Percentiles rank a stretch among this genome's conserved stretches.
Evolutionary conservation across 64 coral and sea anemone genomes (phyloP).

Genomic region (Exaiptasia diaphana): DNA sequence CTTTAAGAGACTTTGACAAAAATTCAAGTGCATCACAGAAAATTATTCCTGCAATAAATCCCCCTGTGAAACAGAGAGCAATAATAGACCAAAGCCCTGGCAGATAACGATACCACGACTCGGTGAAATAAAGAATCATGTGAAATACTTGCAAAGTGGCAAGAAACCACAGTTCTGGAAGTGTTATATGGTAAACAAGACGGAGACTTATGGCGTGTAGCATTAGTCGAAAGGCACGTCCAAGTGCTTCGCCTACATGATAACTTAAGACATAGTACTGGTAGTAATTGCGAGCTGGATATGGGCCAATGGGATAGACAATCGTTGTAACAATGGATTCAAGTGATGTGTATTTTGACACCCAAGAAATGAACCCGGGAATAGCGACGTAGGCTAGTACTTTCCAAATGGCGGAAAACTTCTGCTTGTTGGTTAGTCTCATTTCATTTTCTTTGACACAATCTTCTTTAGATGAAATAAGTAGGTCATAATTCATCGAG

Average conservation of each 20-base stretch:
- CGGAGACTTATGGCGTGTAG: slow-evolving; percentile 30
- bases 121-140: slow-evolving; percentile 37
- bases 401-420: no score
- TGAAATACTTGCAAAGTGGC: slow-evolving; percentile 16
- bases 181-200: slow-evolving; percentile 22
- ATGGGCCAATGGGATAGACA: slow-evolving; percentile 51
- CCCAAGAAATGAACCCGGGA: slow-evolving; percentile 31
- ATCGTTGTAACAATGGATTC: slow-evolving; percentile 51
- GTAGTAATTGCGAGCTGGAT: slow-evolving; percentile 56
- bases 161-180: slow-evolving; percentile 45
- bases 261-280: slow-evolving; percentile 61
- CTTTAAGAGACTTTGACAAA: slow-evolving; percentile 23
- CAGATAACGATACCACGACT: slow-evolving; percentile 57
- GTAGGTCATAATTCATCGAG: no score
- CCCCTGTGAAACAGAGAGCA: slow-evolving; percentile 2
- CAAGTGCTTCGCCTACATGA: slow-evolving; percentile 30
- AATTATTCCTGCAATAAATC: slow-evolving; percentile 7
- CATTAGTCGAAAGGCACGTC: slow-evolving; percentile 43
- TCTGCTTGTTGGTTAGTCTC: no score
- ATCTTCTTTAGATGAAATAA: no score
- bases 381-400: neutral
- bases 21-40: slow-evolving; percentile 34
- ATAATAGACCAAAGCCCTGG: slow-evolving; percentile 29
- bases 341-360: slow-evolving; percentile 54
- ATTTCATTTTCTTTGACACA: no score